Evolutionary conservation across 2,888 invertebrate species (phyloP), one percentile per base, ranked within the genome.

Genomic region (Hermaeophaga mercurialis): DNA sequence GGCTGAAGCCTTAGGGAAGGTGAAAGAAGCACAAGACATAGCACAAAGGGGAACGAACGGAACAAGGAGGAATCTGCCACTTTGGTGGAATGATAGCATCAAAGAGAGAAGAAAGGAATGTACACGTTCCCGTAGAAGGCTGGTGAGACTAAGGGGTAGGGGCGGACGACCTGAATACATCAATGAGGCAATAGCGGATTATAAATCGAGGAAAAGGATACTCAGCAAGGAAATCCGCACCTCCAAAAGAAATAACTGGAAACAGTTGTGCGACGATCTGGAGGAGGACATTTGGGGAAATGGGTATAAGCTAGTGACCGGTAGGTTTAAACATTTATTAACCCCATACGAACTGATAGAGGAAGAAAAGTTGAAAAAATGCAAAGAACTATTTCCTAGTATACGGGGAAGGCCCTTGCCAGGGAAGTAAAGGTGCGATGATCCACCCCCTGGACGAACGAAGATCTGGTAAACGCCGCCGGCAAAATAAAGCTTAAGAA

Each of bases 271-370:
- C n/a, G 24, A 38, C 5, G 22, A 24, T 3, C 11, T 49, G 18
- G 41, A 41, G 1, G 6, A 50, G 11, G 50, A 50, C 14, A 17
- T 31, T 17, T 48, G 26, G 48, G 38, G 26, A 15, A n/a, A 6
- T 2, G 48, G 48, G 1, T 38, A 24, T 8, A 1, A 14, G 15
- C 22, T 48, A 1, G 36, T 38, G 1, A 34, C 34, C 0, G 24
- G 24, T 2, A 12, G 24, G 14, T n/a, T 33, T 31, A 28, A 18
- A 31, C 31, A 43, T 41, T 43, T 34, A 24, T 41, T 49, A n/a
- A 8, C 7, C 4, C 36, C 41, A 5, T 41, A 24, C 41, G 41
- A 41, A 11, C 12, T 22, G n/a, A 2, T 6, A 11, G 12, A 19
- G 1, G 41, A 41, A n/a, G 3, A 3, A 2, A 41, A 41, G 22